Conservation (phyloP, 1,140 invertebrate genomes). For the Calliopsis andreniformis region DNA sequence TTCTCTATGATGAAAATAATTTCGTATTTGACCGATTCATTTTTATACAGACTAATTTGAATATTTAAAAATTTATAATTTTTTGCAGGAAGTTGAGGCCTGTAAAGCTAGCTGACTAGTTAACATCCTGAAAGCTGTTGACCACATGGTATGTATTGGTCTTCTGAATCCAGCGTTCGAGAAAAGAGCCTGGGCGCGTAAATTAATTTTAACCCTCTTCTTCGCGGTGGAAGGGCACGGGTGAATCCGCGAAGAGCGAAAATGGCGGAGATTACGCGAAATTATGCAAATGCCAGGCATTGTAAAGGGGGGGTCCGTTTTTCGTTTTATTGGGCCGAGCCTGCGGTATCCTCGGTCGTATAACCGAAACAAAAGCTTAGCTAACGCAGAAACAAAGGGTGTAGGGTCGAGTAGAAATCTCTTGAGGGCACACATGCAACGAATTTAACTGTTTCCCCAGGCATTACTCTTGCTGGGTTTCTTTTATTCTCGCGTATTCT, state of each 20-base stretch:
- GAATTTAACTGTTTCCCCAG: constrained; percentile 80
- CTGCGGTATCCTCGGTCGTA: constrained; percentile 75
- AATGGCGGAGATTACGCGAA: constrained; percentile 81
- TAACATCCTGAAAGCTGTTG: no score
- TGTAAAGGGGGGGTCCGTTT: constrained; percentile 79
- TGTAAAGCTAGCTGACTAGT: no score
- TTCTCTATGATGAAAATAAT: no score
- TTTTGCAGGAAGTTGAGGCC: no score
- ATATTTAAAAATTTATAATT: no score
- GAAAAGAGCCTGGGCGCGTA: constrained; percentile 46
- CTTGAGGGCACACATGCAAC: constrained; percentile 78
- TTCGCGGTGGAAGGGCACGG: constrained; percentile 20
- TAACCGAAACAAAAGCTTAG: constrained; percentile 81
- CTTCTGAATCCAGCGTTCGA: constrained; percentile 20
- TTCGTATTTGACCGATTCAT: no score
- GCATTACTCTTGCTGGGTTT: constrained; percentile 79
- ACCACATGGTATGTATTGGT: no score
- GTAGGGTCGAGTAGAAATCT: constrained; percentile 72
- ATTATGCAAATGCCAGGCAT: constrained; percentile 81
- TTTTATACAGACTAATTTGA: no score
- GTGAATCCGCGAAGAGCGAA: constrained; percentile 65
- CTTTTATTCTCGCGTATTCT: constrained; percentile 76
- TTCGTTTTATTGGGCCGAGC: constrained; percentile 79
- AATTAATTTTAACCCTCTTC: constrained; percentile 53
- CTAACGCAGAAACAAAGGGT: constrained; percentile 80